These are phyloP conservation scores for Oreochromis spilurus DNA, from an alignment of 2,113 vertebrate genomes.

Conservation along the genomic window DNA sequence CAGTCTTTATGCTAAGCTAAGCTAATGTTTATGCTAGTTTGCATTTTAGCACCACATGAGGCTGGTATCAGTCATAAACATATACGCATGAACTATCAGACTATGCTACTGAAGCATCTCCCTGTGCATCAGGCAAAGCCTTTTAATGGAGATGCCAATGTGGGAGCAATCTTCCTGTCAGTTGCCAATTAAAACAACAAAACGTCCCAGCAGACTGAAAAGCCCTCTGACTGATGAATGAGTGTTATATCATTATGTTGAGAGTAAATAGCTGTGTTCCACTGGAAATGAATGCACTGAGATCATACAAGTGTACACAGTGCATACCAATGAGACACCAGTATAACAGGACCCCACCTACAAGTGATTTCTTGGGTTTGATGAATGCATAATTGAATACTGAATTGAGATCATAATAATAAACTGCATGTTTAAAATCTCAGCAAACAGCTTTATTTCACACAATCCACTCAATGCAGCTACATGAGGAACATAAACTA, in stretches of 20 bases:
- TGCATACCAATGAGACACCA: not conserved
- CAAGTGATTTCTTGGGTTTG: not conserved
- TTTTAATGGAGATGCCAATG: not conserved
- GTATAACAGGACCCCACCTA: not conserved
- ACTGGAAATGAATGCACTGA: not conserved
- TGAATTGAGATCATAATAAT: not conserved
- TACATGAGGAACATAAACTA: not conserved
- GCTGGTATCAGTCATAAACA: not conserved
- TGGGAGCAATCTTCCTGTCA: not conserved
- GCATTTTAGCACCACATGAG: not conserved
- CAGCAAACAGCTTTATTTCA: conserved; percentile 14
- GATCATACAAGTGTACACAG: not conserved
- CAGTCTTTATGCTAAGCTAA: not conserved
- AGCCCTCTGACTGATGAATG: not conserved
- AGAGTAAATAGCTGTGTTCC: not conserved
- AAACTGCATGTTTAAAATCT: not conserved
- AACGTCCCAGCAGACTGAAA: not conserved
- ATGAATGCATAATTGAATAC: not conserved
- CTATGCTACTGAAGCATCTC: not conserved
- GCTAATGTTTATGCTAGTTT: not conserved
- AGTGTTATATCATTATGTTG: not conserved
- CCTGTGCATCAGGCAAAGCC: not conserved
- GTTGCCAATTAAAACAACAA: not conserved
- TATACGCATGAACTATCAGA: not conserved
- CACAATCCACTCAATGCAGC: not conserved